phyloP scores from a whole-genome alignment of 2,888 invertebrate species.

The Lithophane socia region DNA sequence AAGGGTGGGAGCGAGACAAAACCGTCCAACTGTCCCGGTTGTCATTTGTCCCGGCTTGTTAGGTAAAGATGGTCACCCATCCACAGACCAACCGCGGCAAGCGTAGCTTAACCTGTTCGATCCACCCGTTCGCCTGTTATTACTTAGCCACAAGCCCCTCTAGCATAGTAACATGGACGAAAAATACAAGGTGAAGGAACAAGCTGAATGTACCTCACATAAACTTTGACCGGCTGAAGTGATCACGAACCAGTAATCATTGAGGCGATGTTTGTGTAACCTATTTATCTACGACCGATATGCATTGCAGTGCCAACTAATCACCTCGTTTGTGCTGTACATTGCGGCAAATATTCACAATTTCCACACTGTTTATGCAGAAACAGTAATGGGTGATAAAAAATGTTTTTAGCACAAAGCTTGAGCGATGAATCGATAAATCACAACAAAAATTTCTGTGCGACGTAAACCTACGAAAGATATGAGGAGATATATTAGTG shows the following conservation, averaged over 20 bases:
- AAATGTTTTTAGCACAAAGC: slow-evolving; percentile 33
- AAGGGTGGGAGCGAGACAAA: too few relatives aligned
- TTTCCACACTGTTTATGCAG: slow-evolving; percentile 51
- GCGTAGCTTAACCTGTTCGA: too few relatives aligned
- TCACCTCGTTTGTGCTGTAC: slow-evolving; percentile 49
- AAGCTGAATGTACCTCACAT: slow-evolving; percentile 16
- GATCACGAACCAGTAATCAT: slow-evolving; percentile 71
- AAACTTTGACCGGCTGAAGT: slow-evolving; percentile 65
- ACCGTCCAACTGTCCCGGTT: too few relatives aligned
- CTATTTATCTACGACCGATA: slow-evolving; percentile 75
- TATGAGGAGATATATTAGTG: slow-evolving; percentile 48
- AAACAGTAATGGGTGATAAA: slow-evolving; percentile 52
- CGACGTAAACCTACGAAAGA: slow-evolving; percentile 44
- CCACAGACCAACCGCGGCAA: too few relatives aligned
- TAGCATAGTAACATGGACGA: background rate
- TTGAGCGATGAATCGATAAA: slow-evolving; percentile 51
- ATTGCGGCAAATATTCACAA: slow-evolving; percentile 48
- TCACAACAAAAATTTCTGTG: slow-evolving; percentile 46
- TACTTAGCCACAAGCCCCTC: too few relatives aligned
- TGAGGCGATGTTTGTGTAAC: slow-evolving; percentile 80
- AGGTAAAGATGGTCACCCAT: too few relatives aligned
- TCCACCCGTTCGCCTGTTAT: too few relatives aligned
- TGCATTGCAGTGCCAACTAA: slow-evolving; percentile 62
- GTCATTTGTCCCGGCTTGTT: too few relatives aligned
- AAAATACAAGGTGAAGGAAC: slow-evolving; percentile 14